A percentile compares a stretch with the other conserved stretches of the same genome.
Evolutionary conservation across 1,140 invertebrate species (phyloP).

Genomic region (Ceratosolen solmsi): DNA sequence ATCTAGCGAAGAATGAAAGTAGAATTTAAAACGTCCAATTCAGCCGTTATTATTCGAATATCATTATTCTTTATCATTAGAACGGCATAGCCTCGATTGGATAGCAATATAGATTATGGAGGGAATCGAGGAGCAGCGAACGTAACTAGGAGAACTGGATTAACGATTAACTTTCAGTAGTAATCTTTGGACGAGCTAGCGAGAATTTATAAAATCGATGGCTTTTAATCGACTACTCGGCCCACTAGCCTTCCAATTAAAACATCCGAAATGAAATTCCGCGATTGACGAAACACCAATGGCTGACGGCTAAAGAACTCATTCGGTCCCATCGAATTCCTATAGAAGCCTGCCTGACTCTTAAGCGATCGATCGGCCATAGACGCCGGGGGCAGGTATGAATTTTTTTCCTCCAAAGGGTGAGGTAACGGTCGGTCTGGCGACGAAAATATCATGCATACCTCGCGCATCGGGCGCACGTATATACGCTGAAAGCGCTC

Average conservation of each 20-base stretch:
- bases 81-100: too few species aligned
- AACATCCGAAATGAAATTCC: constrained; percentile 7
- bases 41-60: background rate
- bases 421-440: background rate
- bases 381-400: constrained; percentile 48
- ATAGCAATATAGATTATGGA: background rate
- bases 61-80: background rate
- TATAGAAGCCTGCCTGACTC: background rate
- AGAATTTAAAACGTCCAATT: background rate
- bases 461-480: constrained; percentile 54
- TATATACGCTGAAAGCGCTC: background rate
- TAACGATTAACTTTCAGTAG: constrained; percentile 2
- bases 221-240: background rate
- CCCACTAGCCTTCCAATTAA: constrained; percentile 15
- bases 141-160: background rate
- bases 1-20: background rate
- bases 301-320: constrained; percentile 53
- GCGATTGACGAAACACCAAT: background rate
- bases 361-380: background rate
- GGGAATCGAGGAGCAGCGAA: background rate
- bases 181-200: background rate
- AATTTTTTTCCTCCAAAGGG: constrained; percentile 48
- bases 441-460: constrained; percentile 2
- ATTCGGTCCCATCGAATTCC: constrained; percentile 54
- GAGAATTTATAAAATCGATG: background rate